Evolutionary conservation across 92 coral and sea anemone species (phyloP), one percentile per base, ranked within the genome.

Genomic region (Paragorgia papillata): DNA sequence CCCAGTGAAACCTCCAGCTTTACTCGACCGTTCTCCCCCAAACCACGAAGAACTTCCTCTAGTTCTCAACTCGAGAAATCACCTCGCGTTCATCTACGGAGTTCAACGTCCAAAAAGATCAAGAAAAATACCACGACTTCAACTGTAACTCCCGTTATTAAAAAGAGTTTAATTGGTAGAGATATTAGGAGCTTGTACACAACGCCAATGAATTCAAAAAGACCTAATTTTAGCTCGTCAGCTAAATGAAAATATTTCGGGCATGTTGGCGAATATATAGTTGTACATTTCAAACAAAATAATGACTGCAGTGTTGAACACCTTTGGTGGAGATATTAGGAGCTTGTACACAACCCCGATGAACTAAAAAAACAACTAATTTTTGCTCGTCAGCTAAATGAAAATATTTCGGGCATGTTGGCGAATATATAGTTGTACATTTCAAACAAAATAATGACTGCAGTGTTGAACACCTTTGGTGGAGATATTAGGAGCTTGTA

Each of bases 61-160:
- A 68, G 75, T 68, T 68, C 75, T 13, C 58, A 68, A 68, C 59
- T 68, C 34, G 75, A 44, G 34, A 68, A 68, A 68, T 56, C 75
- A 30, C 40, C 34, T 68, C 33, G 12, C 75, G 19, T 22, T 28
- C 75, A 19, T 40, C 33, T 66, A 22, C 28, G 54, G 9, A 53
- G 32, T 0, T 50, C 75, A 26, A 48, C 39, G 21, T 33, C 57
- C 1, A 68, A 44, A 29, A 68, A 68, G 75, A 2, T 43, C 17
- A 68, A 68, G 25, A n/a, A n/a, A n/a, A n/a, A n/a, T n/a, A 68
- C 13, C 21, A 44, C 32, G 13, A 14, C 59, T 7, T 2, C 59
- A 68, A 48, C 59, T n/a, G 37, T 33, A 0, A 29, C 60, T 26
- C 75, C 75, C 26, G 39, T 68, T 68, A 68, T 68, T 31, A 68